These are phyloP conservation scores for Zoanthus gigantus DNA, from an alignment of 92 coral and sea anemone species.

Conservation along the genomic window DNA sequence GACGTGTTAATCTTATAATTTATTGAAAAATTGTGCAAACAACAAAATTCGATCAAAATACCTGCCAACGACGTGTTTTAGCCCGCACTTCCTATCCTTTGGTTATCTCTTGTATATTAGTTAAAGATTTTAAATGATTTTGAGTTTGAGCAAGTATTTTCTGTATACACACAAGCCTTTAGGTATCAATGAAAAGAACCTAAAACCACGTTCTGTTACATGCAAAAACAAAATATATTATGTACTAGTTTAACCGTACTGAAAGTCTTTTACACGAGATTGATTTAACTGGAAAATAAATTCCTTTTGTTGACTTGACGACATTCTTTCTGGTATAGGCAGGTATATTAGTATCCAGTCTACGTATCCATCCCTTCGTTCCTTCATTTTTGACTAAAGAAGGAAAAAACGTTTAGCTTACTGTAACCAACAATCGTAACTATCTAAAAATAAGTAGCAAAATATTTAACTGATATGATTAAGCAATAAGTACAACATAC, in stretches of 20 bases:
- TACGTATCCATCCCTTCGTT: conserved; percentile 44
- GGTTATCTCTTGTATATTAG: not conserved
- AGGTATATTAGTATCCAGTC: conserved; percentile 51
- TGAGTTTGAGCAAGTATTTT: not conserved
- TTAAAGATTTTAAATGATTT: not conserved
- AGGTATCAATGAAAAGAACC: not conserved
- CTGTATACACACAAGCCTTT: not conserved
- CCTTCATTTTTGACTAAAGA: conserved; percentile 33
- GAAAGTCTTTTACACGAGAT: conserved; percentile 6
- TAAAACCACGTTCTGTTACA: not conserved
- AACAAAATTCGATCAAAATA: no score
- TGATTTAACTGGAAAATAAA: not conserved
- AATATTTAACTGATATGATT: not conserved
- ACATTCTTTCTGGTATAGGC: conserved; percentile 34
- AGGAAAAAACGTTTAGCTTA: conserved; percentile 55
- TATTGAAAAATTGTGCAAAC: no score
- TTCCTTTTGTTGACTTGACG: not conserved
- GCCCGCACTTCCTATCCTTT: no score
- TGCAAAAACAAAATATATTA: not conserved
- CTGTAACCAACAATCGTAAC: conserved; percentile 47
- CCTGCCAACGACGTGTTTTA: no score
- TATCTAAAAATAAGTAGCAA: conserved; percentile 31
- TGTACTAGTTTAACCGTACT: not conserved
- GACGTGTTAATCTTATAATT: no score
- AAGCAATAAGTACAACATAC: not conserved